Base-by-base conservation (phyloP, 1,140 invertebrate species). In the Maniola jurtina region DNA sequence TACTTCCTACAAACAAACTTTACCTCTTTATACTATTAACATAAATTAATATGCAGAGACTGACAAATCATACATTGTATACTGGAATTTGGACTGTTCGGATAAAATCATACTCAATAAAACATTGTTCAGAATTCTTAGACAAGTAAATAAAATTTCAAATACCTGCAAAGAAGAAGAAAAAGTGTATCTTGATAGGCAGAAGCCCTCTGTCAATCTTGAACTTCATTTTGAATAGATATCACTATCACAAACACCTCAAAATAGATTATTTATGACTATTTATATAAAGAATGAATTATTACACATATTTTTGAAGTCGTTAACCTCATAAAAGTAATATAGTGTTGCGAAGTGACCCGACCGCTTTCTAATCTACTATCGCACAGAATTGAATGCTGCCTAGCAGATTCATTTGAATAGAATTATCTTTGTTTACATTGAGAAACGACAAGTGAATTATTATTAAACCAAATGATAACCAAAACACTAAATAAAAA, bases 101-200 rank as follows among this genome's bases (percentile, higher is more conserved):
- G 25, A 25, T 25, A 25, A 25, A 25, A 25, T 25, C 25, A 25
- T 4, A 25, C 25, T 25, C 25, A 25, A 25, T 4, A 25, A 2
- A 25, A 25, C 25, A 25, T 25, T 25, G 25, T 25, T 25, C 25
- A 25, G 1, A 2, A 25, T 25, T 25, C 25, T 25, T 25, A 25
- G 25, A 4, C 4, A 25, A 4, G 25, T 25, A 25, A 25, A 4
- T 50, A 50, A 11, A 7, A 2, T 33, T 2, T 34, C 64, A 91
- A 92, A 94, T 89, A 95, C 95, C 94, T 74, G 94, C 94, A 92
- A 96, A 95, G 71, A 96, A 96, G 77, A 95, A 96, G 80, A 96
- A 96, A 69, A 93, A 96, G 81, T 96, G 95, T 1, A 93, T 93
- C 91, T 96, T 96, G n/a, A 96, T 92, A 8, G 95, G 95, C 81